Evolutionary conservation across 1,140 invertebrate species (phyloP).

Genomic region (Ctenoplectra terminalis): DNA sequence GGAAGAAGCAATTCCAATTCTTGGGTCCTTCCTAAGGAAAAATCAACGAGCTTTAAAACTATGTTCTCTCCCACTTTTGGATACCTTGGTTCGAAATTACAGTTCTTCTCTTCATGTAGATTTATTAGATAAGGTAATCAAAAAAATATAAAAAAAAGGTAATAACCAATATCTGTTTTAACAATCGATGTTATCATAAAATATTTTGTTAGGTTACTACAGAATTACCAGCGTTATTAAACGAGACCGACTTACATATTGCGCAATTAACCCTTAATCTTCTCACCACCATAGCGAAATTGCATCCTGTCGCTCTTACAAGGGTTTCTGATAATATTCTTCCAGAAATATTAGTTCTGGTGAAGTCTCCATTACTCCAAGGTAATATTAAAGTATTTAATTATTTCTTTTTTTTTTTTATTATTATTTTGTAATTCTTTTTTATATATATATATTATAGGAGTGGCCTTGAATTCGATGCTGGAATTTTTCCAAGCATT

Average conservation of each 20-base stretch:
- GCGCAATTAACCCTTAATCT: slow-evolving; percentile 94
- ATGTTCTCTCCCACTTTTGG: slow-evolving; percentile 94
- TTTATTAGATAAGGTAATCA: slow-evolving; percentile 87
- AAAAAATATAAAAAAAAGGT: background rate
- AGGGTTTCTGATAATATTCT: slow-evolving; percentile 88
- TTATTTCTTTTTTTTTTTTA: too few relatives aligned
- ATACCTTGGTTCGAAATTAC: slow-evolving; percentile 95
- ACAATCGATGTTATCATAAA: background rate
- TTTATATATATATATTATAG: slow-evolving; percentile 77
- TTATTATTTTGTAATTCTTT: background rate
- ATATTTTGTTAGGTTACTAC: slow-evolving; percentile 84
- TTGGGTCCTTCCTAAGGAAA: slow-evolving; percentile 97
- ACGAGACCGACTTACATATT: slow-evolving; percentile 97
- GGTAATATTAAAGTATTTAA: slow-evolving; percentile 79
- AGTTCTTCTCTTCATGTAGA: slow-evolving; percentile 87
- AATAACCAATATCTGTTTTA: background rate
- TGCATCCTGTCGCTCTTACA: slow-evolving; percentile 88
- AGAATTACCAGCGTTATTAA: slow-evolving; percentile 94
- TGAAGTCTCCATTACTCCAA: slow-evolving; percentile 95
- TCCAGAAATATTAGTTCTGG: slow-evolving; percentile 93
- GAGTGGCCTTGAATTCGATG: slow-evolving; percentile 93
- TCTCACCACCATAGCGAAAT: slow-evolving; percentile 89
- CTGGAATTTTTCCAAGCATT: slow-evolving; percentile 96
- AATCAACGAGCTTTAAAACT: slow-evolving; percentile 98
- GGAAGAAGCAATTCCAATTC: slow-evolving; percentile 94